These are phyloP conservation scores for Muscina levida DNA, from an alignment of 2,888 invertebrate species.

Conservation along the genomic window DNA sequence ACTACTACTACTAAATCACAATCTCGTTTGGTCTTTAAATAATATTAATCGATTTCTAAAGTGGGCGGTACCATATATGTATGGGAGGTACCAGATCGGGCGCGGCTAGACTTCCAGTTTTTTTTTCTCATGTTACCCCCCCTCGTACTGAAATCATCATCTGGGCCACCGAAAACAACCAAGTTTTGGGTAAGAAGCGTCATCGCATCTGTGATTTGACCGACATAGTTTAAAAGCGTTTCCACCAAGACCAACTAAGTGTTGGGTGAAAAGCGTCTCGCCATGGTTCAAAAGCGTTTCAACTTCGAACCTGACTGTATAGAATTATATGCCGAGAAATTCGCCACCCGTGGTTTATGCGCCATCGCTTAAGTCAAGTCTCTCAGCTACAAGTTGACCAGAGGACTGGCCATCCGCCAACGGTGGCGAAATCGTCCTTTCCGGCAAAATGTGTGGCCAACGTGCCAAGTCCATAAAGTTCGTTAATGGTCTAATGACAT, in stretches of 20 bases:
- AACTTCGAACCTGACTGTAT: conserved; percentile 97
- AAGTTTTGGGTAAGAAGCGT: no score
- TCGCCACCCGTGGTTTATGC: conserved; percentile 97
- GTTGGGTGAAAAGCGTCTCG: conserved; percentile 97
- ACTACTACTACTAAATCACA: no score
- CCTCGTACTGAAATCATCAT: conserved; percentile 99
- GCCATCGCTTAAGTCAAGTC: conserved; percentile 99
- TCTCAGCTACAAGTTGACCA: conserved; percentile 98
- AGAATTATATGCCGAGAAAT: conserved; percentile 99
- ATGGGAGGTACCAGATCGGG: no score
- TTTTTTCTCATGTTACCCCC: conserved; percentile 98
- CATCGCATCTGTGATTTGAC: no score
- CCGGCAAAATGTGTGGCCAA: conserved; percentile 98
- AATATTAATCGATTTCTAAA: no score
- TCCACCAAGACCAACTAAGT: conserved; percentile 99
- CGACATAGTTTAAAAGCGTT: no score
- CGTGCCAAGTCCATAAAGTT: conserved; percentile 99
- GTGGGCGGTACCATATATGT: no score
- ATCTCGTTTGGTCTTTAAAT: no score
- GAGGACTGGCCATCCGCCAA: conserved; percentile 93
- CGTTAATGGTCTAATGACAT: conserved; percentile 99
- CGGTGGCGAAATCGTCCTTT: conserved; percentile 99
- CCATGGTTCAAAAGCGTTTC: conserved; percentile 98
- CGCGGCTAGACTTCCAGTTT: no score
- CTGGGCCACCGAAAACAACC: no score